These are phyloP conservation scores for Cinara cedri DNA, from an alignment of 2,888 invertebrate species.

Conservation along the genomic window DNA sequence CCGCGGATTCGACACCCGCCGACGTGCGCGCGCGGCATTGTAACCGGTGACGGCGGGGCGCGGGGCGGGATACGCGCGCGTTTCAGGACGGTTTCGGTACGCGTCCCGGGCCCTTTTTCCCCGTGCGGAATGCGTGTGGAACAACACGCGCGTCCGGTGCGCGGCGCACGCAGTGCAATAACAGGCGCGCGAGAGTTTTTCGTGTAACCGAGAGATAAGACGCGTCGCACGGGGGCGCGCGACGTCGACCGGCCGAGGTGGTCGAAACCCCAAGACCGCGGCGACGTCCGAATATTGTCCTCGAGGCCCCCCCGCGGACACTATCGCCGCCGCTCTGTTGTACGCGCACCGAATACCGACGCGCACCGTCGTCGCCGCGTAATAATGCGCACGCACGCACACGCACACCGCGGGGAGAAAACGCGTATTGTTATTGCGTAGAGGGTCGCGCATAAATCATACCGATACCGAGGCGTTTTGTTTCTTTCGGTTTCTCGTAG, in stretches of 20 bases:
- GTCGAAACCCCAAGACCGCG: not conserved
- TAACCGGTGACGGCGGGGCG: not conserved
- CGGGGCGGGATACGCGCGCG: not conserved
- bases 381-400: too few species aligned
- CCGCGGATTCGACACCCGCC: not conserved
- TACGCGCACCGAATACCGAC: too few species aligned
- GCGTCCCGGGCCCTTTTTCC: not conserved
- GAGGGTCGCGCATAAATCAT: too few species aligned
- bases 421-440: too few species aligned
- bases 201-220: not conserved
- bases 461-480: too few species aligned
- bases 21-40: not conserved
- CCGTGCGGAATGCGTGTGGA: conserved; percentile 23
- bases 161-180: too few species aligned
- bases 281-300: not conserved
- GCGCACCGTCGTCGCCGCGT: too few species aligned
- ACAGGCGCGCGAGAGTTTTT: not conserved
- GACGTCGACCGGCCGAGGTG: too few species aligned
- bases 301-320: conserved; percentile 38
- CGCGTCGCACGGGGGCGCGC: not conserved
- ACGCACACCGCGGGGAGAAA: too few species aligned
- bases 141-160: too few species aligned
- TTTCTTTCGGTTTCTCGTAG: too few species aligned
- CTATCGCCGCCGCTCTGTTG: not conserved
- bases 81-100: conserved; percentile 12